Base-by-base conservation (phyloP, 2,113 vertebrate genomes). In the Helogale parvula region DNA sequence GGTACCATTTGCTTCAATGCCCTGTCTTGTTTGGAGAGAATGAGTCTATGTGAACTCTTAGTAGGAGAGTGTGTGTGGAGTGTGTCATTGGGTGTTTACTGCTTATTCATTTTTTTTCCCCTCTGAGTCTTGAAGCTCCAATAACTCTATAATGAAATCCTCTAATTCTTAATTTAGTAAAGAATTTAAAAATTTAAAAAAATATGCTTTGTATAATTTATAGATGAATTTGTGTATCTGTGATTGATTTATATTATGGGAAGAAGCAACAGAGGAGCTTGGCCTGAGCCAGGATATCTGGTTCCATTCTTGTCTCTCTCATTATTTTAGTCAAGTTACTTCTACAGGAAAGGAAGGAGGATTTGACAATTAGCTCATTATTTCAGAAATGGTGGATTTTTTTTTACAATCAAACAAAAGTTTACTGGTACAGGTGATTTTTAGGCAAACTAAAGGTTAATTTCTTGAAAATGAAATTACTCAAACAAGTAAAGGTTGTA, bases 381-480 rank as follows among this genome's bases (percentile, higher is more conserved):
- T 71, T 71, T 86, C 9, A 91, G 29, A 47, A 68, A 88, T 19
- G 29, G 21, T 87, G 5, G 29, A 41, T 54, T 63, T 87, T 54
- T 63, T 87, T 87, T 88, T 93, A 35, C 2, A 71, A 4, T 7
- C 13, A 63, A 88, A 31, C 35, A 63, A 45, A 93, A 54, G 25
- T 76, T 93, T 29, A 47, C n/a, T 65, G 31, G 21, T 41, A 68
- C 41, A 52, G 33, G 74, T 38, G 65, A 65, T 80, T 71, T 92
- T 94, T n/a, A 66, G 79, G 52, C 3, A 85, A 85, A 47, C n/a
- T 57, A 93, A 71, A 81, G 25, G 12, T 84, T 33, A 74, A 1
- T 74, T 82, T 91, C 25, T 76, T 68, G 4, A 76, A 94, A 88
- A 65, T 77, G 50, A 92, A 92, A 77, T 90, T 63, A 57, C 57